Conservation (phyloP, 2,888 invertebrate genomes). For the Eristalinus aeneus region DNA sequence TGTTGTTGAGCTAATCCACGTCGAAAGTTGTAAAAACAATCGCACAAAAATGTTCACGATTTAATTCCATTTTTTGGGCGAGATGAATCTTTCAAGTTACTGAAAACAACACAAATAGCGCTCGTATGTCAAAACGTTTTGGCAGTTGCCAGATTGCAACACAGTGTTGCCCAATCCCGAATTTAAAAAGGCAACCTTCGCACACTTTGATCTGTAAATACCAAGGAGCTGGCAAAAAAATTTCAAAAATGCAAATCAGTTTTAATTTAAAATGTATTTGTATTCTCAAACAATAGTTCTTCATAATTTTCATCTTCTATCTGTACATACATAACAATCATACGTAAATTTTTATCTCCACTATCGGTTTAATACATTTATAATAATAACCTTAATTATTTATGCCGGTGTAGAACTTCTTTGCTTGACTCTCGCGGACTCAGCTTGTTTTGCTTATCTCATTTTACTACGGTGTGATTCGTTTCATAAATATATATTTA, state of each 20-base stretch:
- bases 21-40: too few species aligned
- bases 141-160: too few species aligned
- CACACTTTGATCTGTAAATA: too few species aligned
- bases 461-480: conserved; percentile 15
- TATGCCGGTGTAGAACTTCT: conserved; percentile 32
- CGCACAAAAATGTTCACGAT: too few species aligned
- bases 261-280: conserved; percentile 67
- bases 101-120: too few species aligned
- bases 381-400: conserved; percentile 47
- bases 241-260: not conserved
- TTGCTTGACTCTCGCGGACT: conserved; percentile 7
- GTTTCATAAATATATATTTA: conserved; percentile 40
- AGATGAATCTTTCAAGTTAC: too few species aligned
- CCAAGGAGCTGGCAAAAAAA: too few species aligned
- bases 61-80: too few species aligned
- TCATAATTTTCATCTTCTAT: conserved; percentile 43
- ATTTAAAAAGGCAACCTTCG: too few species aligned
- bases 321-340: conserved; percentile 69
- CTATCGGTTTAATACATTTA: conserved; percentile 32
- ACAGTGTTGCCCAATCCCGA: too few species aligned
- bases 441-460: not conserved
- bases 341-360: conserved; percentile 52
- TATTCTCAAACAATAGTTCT: conserved; percentile 68
- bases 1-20: too few species aligned
- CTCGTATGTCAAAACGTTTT: too few species aligned